Evolutionary conservation across 2,113 vertebrate species (phyloP), one percentile per base, ranked within the genome.

Genomic region (Chlorodrepanis virens): DNA sequence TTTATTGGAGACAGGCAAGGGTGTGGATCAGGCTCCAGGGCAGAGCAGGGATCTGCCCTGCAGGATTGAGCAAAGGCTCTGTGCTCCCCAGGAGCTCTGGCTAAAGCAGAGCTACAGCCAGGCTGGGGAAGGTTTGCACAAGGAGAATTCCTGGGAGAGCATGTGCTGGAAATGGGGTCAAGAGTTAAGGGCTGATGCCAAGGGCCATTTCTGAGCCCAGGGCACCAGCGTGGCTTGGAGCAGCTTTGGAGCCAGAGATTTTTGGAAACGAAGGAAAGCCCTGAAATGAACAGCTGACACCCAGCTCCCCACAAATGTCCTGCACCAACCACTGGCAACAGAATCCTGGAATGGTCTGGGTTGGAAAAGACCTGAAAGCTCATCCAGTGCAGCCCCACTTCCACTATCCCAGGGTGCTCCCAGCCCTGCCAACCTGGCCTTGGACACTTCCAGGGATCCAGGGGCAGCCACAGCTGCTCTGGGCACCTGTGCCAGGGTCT

Each of bases 131-230:
- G 86, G 83, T 78, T 90, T 90, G 94, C 90, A 93, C 76, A 83
- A 85, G 78, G 90, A 90, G 83, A 94, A 95, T 90, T 96, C 95
- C 94, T 96, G 4, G 1, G 75, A 83, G 84, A 94, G 47, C 1
- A 0, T 1, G 59, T 0, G 3, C 82, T 96, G 92, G 54, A 80
- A 94, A 93, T 3, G 10, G 68, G 94, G 92, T 95, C 92, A 94
- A 33, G 90, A 93, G 93, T 64, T 33, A 93, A 83, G 29, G 49
- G 35, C 87, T 90, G 90, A 39, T 80, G 93, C 39, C 50, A 94
- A 92, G 0, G 71, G 88, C 72, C 90, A 92, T 39, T 94, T 52
- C 72, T 67, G 94, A 95, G 93, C 40, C 47, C 65, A 37, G 53
- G 50, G 47, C 87, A 65, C 0, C 19, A 72, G 3, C 0, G 3